Evolutionary conservation across 1,140 invertebrate genomes (phyloP).

Genomic region (Varroa destructor): DNA sequence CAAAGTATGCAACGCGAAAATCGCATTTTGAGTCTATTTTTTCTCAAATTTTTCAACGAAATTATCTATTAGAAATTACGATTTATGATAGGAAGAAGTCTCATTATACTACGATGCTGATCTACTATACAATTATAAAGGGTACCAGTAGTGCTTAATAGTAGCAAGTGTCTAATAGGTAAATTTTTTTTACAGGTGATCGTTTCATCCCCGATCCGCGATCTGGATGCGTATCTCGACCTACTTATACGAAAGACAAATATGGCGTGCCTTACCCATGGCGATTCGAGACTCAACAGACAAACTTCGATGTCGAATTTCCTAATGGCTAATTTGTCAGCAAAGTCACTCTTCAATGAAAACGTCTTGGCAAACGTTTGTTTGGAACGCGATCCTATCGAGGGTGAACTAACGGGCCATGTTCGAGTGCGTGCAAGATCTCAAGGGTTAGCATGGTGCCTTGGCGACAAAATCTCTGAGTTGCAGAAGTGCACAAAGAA

Average conservation of each 20-base stretch:
- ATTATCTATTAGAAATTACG: too few species aligned
- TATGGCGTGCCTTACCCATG: slow-evolving; percentile 95
- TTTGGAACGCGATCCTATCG: slow-evolving; percentile 77
- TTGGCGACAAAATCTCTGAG: slow-evolving; percentile 9
- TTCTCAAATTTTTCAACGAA: not conserved
- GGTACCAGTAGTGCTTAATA: not conserved
- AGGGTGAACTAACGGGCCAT: slow-evolving; percentile 81
- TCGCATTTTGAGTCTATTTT: not conserved
- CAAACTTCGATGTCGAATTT: slow-evolving; percentile 91
- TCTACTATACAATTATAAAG: not conserved
- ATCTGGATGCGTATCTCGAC: slow-evolving; percentile 79
- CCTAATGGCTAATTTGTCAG: slow-evolving; percentile 98
- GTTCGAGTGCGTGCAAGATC: slow-evolving; percentile 94
- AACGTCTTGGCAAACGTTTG: slow-evolving; percentile 95
- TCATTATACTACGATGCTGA: not conserved
- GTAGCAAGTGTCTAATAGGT: too few species aligned
- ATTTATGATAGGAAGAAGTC: not conserved
- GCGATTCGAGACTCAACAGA: slow-evolving; percentile 52
- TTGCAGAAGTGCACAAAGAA: slow-evolving; percentile 2
- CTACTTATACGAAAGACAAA: slow-evolving; percentile 89
- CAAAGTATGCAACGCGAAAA: slow-evolving; percentile 49
- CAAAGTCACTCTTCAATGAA: slow-evolving; percentile 96
- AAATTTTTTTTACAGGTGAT: slow-evolving; percentile 50
- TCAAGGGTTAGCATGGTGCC: slow-evolving; percentile 24
- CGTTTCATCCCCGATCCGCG: slow-evolving; percentile 84